Conservation (phyloP, 2,888 invertebrate genomes). For the Dynastes maya region DNA sequence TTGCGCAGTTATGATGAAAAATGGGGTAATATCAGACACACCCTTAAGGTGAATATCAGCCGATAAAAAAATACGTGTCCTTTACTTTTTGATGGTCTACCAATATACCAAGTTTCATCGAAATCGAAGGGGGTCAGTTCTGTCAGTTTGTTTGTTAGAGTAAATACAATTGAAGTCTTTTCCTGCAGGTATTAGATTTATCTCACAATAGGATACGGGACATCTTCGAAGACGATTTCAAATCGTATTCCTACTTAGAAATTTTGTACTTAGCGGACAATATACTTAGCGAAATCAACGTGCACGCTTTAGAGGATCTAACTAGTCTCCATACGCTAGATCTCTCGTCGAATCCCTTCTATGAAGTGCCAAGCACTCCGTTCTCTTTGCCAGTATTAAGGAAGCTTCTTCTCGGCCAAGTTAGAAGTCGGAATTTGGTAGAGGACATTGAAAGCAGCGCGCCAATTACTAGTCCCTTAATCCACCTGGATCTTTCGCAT, state of each 20-base stretch:
- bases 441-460: slow-evolving; percentile 62
- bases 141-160: too few species aligned
- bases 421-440: slow-evolving; percentile 65
- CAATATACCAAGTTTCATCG: too few species aligned
- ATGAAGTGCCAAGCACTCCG: slow-evolving; percentile 62
- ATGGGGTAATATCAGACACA: too few species aligned
- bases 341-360: slow-evolving; percentile 63
- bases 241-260: slow-evolving; percentile 62
- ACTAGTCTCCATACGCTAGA: slow-evolving; percentile 63
- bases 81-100: too few species aligned
- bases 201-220: slow-evolving; percentile 66
- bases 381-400: slow-evolving; percentile 66
- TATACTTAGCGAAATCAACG: slow-evolving; percentile 62
- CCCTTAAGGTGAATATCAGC: too few species aligned
- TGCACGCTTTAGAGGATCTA: slow-evolving; percentile 62
- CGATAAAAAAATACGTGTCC: too few species aligned
- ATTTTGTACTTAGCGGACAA: slow-evolving; percentile 68
- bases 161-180: slow-evolving; percentile 19
- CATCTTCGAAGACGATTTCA: slow-evolving; percentile 62
- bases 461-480: slow-evolving; percentile 65
- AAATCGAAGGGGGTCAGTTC: too few species aligned
- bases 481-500: slow-evolving; percentile 64
- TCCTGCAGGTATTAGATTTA: slow-evolving; percentile 64
- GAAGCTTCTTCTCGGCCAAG: slow-evolving; percentile 65
- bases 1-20: too few species aligned